Evolutionary conservation across 1,140 invertebrate genomes (phyloP), one percentile per base, ranked within the genome.

Genomic region (Drosophila lacteicornis): DNA sequence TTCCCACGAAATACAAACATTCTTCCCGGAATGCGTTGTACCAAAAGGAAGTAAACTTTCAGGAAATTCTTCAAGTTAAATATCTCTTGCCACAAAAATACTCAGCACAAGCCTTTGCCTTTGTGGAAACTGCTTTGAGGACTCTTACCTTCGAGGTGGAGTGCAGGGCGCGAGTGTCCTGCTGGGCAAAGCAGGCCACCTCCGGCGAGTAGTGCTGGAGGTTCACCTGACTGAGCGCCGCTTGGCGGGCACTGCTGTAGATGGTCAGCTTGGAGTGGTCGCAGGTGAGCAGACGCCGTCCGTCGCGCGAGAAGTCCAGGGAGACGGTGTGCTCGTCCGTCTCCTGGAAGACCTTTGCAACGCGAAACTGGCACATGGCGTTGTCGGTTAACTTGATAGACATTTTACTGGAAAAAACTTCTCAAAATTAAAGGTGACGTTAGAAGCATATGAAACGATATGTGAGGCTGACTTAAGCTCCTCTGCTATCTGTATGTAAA

Each of bases 221-320:
- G 17, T 51, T 50, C n/a, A 79, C 49, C 58, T 71, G 58, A 17
- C 58, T 62, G 5, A 66, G 19, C 56, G 66, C 27, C 8, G 42
- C 25, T 36, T 70, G 47, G 2, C 36, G 46, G 7, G 3, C 50
- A 43, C 75, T 69, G 25, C 55, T 56, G 50, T 60, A 69, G n/a
- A 86, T 4, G 2, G 56, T 51, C 13, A 84, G 19, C 22, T 53
- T 49, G 12, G 69, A 13, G 13, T 49, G 71, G 30, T 84, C 59
- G 15, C 76, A 76, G 25, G 56, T 27, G 3, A 77, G 33, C 25
- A 87, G 22, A 6, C 36, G 45, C 3, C 42, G 27, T 4, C 82
- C 82, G 46, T 86, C 66, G 1, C 8, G 1, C 0, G 82, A 82
- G 8, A 82, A 86, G 49, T 62, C 57, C 33, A 86, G 12, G 0